A percentile compares a stretch with the other conserved stretches of the same genome.
These are phyloP conservation scores for Diloba caeruleocephala DNA, from an alignment of 2,888 invertebrate genomes.

Conservation along the genomic window DNA sequence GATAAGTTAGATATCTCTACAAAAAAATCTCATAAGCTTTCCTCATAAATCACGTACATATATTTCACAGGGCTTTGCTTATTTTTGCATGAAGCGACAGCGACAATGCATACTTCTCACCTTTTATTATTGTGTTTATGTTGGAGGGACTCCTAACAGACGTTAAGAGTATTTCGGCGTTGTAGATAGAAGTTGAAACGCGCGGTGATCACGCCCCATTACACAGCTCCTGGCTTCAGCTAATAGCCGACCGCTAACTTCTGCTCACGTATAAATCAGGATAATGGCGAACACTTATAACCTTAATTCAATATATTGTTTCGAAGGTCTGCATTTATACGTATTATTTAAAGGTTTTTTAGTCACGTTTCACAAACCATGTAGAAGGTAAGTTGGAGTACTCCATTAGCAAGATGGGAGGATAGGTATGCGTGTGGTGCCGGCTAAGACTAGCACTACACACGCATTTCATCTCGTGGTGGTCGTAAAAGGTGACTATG, in stretches of 20 bases:
- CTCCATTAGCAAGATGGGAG: too few species aligned
- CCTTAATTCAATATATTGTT: constrained; percentile 55
- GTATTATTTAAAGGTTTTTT: too few species aligned
- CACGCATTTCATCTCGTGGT: too few species aligned
- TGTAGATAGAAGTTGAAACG: constrained; percentile 60
- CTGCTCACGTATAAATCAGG: constrained; percentile 61
- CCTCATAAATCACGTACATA: constrained; percentile 50
- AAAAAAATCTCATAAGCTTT: constrained; percentile 52
- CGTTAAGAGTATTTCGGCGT: too few species aligned
- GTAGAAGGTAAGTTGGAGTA: too few species aligned
- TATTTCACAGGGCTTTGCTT: constrained; percentile 43
- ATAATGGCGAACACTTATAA: constrained; percentile 57
- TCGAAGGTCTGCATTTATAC: constrained; percentile 15
- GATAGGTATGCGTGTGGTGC: too few species aligned
- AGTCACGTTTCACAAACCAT: too few species aligned
- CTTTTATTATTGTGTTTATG: constrained; percentile 46
- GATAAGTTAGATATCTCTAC: constrained; percentile 50
- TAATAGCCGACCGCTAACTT: constrained; percentile 66
- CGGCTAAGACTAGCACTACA: too few species aligned
- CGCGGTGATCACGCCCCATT: constrained; percentile 64
- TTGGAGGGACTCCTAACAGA: constrained; percentile 3
- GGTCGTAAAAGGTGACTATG: too few species aligned
- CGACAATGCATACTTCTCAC: constrained; percentile 26
- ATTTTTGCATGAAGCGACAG: constrained; percentile 37
- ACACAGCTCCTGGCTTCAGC: constrained; percentile 61